phyloP scores from a whole-genome alignment of 2,113 vertebrate genomes.

The Cyprinus carpio region DNA sequence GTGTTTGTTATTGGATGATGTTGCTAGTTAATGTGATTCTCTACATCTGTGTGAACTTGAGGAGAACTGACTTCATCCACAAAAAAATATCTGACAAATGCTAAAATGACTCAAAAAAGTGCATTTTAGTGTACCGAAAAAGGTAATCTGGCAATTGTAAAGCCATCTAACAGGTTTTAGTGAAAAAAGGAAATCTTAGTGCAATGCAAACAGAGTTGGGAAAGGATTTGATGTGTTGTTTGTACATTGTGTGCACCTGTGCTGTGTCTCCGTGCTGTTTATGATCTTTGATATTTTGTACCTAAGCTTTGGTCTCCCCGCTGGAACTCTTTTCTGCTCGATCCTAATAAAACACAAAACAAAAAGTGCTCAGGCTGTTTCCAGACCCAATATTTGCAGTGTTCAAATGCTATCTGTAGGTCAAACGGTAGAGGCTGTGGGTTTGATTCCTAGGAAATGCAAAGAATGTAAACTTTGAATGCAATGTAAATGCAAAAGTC shows the following conservation, averaged over 20 bases:
- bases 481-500: background rate
- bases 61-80: too few species aligned
- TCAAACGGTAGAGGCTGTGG: background rate
- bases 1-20: background rate
- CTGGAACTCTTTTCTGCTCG: conserved; percentile 13
- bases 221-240: background rate
- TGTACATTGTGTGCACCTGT: background rate
- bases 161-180: background rate
- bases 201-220: too few species aligned
- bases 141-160: background rate
- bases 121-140: background rate
- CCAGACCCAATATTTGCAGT: background rate
- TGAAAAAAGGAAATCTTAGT: too few species aligned
- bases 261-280: background rate
- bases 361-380: background rate
- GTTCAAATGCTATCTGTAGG: background rate
- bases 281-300: background rate
- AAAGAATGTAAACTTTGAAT: background rate
- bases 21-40: too few species aligned
- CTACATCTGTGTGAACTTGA: background rate
- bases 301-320: conserved; percentile 41
- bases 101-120: too few species aligned
- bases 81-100: too few species aligned
- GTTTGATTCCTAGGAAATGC: background rate
- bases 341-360: conserved; percentile 22